Evolutionary conservation across 2,113 vertebrate genomes (phyloP).

Genomic region (Dicrurus megarhynchus): DNA sequence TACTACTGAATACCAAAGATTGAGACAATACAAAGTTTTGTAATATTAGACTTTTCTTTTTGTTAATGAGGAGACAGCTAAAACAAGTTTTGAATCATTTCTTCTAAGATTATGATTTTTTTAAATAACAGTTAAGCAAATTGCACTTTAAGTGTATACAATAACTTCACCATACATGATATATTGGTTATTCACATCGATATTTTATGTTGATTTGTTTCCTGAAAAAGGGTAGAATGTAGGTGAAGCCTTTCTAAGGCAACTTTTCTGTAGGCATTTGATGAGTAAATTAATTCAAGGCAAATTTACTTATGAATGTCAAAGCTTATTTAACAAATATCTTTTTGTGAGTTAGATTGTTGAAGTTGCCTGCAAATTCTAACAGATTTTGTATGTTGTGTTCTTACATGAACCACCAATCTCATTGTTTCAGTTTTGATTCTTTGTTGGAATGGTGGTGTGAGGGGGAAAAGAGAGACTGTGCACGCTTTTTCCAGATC

Average conservation of each 20-base stretch:
- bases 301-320: neutral
- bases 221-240: neutral
- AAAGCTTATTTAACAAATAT: neutral
- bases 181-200: neutral
- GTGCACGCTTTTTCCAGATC: neutral
- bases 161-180: neutral
- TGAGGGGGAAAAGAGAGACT: rapidly evolving
- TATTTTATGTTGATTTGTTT: neutral
- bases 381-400: neutral
- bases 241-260: neutral
- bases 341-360: neutral
- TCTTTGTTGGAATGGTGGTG: neutral
- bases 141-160: neutral
- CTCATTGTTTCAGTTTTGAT: neutral
- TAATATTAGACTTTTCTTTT: neutral
- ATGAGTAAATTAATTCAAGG: neutral
- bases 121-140: neutral
- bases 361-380: neutral
- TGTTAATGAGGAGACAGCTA: neutral
- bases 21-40: neutral
- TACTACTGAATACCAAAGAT: neutral
- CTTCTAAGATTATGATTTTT: neutral
- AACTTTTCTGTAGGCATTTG: neutral
- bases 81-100: neutral
- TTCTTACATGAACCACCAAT: neutral